Percentiles rank a stretch among this genome's conserved stretches.
Conservation (phyloP, 2,888 invertebrate genomes). For the Epistrophella euchroma region DNA sequence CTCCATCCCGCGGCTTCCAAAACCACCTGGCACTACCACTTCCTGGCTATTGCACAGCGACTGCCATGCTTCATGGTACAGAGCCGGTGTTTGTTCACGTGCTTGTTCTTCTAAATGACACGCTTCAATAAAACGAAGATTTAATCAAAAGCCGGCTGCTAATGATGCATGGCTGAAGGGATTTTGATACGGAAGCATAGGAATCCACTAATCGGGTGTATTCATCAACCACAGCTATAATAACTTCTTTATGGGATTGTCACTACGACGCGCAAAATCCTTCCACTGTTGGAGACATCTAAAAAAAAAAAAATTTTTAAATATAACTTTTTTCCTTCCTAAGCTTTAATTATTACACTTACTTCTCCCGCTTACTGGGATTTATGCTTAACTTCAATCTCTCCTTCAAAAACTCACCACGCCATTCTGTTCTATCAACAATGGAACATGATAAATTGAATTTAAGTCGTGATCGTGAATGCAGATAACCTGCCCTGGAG, state of each 20-base stretch:
- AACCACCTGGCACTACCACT: conserved; percentile 98
- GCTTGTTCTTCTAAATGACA: conserved; percentile 92
- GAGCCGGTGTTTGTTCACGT: conserved; percentile 90
- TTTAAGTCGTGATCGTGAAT: conserved; percentile 97
- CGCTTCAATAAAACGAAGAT: conserved; percentile 95
- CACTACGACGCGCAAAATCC: conserved; percentile 93
- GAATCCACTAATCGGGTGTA: conserved; percentile 98
- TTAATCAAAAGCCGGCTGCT: conserved; percentile 92
- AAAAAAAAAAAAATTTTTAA: conserved; percentile 55
- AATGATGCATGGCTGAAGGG: conserved; percentile 96
- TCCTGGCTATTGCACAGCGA: conserved; percentile 94
- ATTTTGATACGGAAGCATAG: conserved; percentile 98
- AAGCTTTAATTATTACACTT: conserved; percentile 76
- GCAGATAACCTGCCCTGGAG: conserved; percentile 96
- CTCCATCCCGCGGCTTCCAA: conserved; percentile 97
- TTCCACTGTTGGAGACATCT: conserved; percentile 95
- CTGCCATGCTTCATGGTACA: conserved; percentile 97
- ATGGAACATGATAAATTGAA: conserved; percentile 97
- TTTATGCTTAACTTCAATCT: conserved; percentile 90
- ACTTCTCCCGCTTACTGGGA: conserved; percentile 88
- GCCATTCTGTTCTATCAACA: conserved; percentile 95
- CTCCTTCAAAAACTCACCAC: conserved; percentile 93
- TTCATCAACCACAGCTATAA: conserved; percentile 97
- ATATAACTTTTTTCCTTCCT: neutral
- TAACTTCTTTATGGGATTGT: conserved; percentile 92